Percentiles rank a stretch among this genome's conserved stretches.
phyloP scores from a whole-genome alignment of 2,797 vertebrate species.

The Carapus acus region DNA sequence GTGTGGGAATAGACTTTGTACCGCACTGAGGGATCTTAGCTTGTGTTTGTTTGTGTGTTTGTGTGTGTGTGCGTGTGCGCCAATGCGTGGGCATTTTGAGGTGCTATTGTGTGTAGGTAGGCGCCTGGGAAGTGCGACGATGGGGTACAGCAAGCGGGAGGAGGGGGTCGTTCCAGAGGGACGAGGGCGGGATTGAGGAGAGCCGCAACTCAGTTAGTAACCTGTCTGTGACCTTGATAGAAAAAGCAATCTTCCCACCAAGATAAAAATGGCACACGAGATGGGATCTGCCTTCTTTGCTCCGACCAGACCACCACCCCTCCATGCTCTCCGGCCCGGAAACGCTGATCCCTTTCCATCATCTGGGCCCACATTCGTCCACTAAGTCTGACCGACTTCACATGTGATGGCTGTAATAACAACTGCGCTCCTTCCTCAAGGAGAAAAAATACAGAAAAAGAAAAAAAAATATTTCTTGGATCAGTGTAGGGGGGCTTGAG shows the following conservation, averaged over 20 bases:
- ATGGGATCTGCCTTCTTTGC: constrained; percentile 53
- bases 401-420: too few relatives aligned
- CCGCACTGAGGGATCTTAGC: constrained; percentile 40
- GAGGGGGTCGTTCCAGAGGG: constrained; percentile 35
- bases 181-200: constrained; percentile 53
- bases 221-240: constrained; percentile 68
- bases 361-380: constrained; percentile 3
- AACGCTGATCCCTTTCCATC: constrained; percentile 18
- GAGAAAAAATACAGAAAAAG: too few relatives aligned
- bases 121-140: constrained; percentile 30
- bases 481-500: too few relatives aligned
- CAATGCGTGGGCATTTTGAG: constrained; percentile 6
- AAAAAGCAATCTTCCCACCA: constrained; percentile 66
- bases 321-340: constrained; percentile 36
- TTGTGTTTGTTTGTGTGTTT: constrained; percentile 30
- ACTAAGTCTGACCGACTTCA: constrained; percentile 24
- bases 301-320: constrained; percentile 41
- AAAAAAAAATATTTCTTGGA: too few relatives aligned
- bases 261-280: constrained; percentile 53
- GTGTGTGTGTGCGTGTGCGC: neutral
- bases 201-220: constrained; percentile 56
- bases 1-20: constrained; percentile 56
- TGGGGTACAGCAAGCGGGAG: neutral
- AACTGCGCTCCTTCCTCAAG: too few relatives aligned
- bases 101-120: constrained; percentile 32